These are phyloP conservation scores for Lutraria rhynchaena DNA, from an alignment of 1,140 invertebrate species.

Conservation along the genomic window DNA sequence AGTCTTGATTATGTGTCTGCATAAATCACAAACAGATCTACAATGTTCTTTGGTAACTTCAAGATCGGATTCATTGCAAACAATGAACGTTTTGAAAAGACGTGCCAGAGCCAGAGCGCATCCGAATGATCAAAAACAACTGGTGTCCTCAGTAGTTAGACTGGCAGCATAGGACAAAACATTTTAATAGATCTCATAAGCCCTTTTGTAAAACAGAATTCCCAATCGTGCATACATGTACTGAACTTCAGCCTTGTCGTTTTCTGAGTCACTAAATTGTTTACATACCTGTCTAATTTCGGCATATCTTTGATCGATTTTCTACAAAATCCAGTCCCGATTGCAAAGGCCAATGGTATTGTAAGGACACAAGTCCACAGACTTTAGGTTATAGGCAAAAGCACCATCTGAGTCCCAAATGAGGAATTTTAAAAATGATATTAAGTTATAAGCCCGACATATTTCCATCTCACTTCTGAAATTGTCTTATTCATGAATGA, in stretches of 20 bases:
- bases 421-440: constrained; percentile 19
- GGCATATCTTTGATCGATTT: not conserved
- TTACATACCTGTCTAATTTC: not conserved
- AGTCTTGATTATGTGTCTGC: constrained; percentile 2
- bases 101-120: constrained; percentile 6
- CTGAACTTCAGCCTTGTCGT: constrained; percentile 10
- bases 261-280: not conserved
- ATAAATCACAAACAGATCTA: not conserved
- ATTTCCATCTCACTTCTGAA: constrained; percentile 17
- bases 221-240: constrained; percentile 22
- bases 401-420: constrained; percentile 4
- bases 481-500: not conserved
- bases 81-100: not conserved
- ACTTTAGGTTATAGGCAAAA: not conserved
- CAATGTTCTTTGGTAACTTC: not conserved
- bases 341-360: constrained; percentile 7
- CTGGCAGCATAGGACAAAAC: not conserved
- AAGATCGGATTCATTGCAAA: not conserved
- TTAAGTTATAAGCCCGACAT: constrained; percentile 5
- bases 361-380: not conserved
- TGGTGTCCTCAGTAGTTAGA: not conserved
- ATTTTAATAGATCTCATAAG: not conserved
- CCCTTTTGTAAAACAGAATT: not conserved
- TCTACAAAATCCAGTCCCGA: constrained; percentile 6
- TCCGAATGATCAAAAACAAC: constrained; percentile 24